Conservation (phyloP, 1,140 invertebrate genomes). For the Polypedilum vanderplanki region DNA sequence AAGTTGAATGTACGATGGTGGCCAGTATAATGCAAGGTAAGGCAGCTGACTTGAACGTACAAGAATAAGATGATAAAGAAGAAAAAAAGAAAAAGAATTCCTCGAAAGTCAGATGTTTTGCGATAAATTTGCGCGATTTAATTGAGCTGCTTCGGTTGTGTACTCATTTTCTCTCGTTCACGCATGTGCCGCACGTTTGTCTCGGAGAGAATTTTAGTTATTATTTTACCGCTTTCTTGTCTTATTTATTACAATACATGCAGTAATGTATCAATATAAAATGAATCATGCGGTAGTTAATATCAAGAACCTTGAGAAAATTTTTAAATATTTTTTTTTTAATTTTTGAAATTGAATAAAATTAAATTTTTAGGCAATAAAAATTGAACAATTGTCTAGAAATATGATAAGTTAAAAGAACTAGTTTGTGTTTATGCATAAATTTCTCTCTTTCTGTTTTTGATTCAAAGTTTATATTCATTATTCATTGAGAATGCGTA, state of each 20-base stretch:
- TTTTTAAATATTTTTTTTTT: too few species aligned
- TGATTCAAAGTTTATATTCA: too few species aligned
- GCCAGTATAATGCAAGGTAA: constrained; percentile 9
- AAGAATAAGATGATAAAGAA: too few species aligned
- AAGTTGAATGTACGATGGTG: neutral
- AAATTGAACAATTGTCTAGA: too few species aligned
- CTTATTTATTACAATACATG: neutral
- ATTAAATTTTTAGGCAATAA: too few species aligned
- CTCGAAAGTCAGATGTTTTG: constrained; percentile 5
- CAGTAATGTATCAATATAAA: neutral
- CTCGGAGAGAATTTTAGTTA: neutral
- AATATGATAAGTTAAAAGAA: too few species aligned
- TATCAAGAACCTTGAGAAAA: neutral
- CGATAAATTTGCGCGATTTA: neutral
- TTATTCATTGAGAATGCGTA: too few species aligned
- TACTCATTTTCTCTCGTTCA: neutral
- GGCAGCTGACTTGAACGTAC: neutral
- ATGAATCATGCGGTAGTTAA: neutral
- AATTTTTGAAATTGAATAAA: too few species aligned
- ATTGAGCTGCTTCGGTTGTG: neutral
- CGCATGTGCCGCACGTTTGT: too few species aligned
- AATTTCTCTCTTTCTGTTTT: too few species aligned
- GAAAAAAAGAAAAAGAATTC: neutral
- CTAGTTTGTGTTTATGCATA: too few species aligned
- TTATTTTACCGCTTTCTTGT: neutral